These are phyloP conservation scores for Eucriotettix oculatus DNA, from an alignment of 2,888 invertebrate genomes.

Conservation along the genomic window DNA sequence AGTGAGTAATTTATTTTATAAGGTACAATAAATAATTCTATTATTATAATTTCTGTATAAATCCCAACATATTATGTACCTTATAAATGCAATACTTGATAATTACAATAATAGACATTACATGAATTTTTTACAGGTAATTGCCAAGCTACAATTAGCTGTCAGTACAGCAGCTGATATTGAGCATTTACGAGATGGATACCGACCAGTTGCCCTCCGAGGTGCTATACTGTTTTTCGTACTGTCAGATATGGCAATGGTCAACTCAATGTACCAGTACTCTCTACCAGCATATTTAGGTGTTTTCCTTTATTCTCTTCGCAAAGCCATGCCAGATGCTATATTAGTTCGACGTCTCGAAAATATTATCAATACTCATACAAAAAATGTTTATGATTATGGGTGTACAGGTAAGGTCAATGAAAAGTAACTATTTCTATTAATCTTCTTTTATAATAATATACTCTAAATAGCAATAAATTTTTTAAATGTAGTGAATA, in stretches of 20 bases:
- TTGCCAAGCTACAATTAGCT: constrained; percentile 60
- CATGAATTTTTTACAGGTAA: no score
- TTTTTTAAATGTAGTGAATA: neutral
- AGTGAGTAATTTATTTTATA: no score
- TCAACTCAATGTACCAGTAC: constrained; percentile 87
- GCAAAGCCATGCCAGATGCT: constrained; percentile 68
- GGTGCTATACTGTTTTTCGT: constrained; percentile 86
- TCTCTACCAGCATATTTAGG: constrained; percentile 71
- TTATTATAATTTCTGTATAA: no score
- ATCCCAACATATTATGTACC: no score
- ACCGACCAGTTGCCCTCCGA: constrained; percentile 67
- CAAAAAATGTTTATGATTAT: constrained; percentile 77
- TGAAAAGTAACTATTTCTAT: no score
- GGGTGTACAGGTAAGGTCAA: constrained; percentile 63
- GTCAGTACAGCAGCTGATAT: constrained; percentile 63
- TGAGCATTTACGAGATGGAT: constrained; percentile 67
- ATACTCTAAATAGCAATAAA: neutral
- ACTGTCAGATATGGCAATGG: constrained; percentile 72
- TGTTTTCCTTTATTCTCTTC: constrained; percentile 65
- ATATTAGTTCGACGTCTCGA: constrained; percentile 51
- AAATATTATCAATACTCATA: constrained; percentile 72
- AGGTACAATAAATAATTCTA: no score
- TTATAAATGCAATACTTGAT: no score
- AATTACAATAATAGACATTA: no score
- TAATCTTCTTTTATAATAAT: no score